These are phyloP conservation scores for Xyrichtys novacula DNA, from an alignment of 2,797 vertebrate species.

Conservation along the genomic window DNA sequence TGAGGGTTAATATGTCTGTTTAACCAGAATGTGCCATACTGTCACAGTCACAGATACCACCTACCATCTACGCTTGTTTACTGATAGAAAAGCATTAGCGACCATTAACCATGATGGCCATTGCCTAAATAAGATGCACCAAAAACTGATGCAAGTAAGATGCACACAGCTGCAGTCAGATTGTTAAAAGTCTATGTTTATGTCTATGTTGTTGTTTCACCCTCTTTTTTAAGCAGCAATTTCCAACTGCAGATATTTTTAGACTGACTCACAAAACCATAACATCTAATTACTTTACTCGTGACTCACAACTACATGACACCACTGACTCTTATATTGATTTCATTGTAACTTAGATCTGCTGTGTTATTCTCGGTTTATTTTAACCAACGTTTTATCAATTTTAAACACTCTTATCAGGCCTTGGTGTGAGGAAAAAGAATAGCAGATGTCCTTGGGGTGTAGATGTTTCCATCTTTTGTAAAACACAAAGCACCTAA, in stretches of 20 bases:
- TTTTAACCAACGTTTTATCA: not conserved
- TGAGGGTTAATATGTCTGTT: no score
- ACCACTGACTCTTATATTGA: constrained; percentile 19
- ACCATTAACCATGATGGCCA: no score
- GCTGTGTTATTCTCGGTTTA: not conserved
- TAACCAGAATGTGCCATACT: no score
- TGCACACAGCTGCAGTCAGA: not conserved
- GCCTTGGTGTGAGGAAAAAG: not conserved
- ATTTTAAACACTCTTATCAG: constrained; percentile 15
- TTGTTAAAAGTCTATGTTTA: no score
- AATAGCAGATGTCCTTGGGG: not conserved
- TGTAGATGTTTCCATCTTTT: constrained; percentile 10
- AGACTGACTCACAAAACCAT: constrained; percentile 26
- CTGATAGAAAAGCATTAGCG: no score
- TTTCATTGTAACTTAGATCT: not conserved
- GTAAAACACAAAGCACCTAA: constrained; percentile 21
- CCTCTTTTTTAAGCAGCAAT: constrained; percentile 1
- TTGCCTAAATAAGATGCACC: no score
- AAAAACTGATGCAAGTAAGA: constrained; percentile 1
- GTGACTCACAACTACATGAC: constrained; percentile 13
- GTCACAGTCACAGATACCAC: no score
- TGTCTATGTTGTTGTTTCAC: no score
- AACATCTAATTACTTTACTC: constrained; percentile 29
- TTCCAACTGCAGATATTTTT: constrained; percentile 27
- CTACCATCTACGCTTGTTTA: no score